These are phyloP conservation scores for Chamaedrilus cognettii DNA, from an alignment of 2,888 invertebrate species.

Conservation along the genomic window DNA sequence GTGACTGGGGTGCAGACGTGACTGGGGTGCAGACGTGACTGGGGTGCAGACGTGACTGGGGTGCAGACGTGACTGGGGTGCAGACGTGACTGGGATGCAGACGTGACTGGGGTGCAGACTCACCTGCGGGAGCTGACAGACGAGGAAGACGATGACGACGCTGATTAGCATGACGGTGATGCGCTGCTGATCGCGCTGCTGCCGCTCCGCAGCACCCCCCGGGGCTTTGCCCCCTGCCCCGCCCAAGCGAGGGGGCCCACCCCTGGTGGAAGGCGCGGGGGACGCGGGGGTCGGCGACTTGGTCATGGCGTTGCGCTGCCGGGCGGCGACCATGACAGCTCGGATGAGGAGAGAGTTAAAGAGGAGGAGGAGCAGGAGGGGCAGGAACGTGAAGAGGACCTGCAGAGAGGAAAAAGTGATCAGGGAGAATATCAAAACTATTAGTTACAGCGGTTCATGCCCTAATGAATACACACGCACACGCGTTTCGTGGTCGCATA, in stretches of 20 bases:
- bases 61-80: too few species aligned
- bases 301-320: slow-evolving; percentile 62
- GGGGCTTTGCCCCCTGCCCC: neutral
- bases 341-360: slow-evolving; percentile 75
- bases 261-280: neutral
- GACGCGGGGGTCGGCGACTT: slow-evolving; percentile 6
- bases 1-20: too few species aligned
- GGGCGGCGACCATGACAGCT: slow-evolving; percentile 58
- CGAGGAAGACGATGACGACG: slow-evolving; percentile 75
- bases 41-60: too few species aligned
- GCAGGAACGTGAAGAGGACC: slow-evolving; percentile 68
- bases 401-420: too few species aligned
- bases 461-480: too few species aligned
- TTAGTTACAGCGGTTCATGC: slow-evolving; percentile 3
- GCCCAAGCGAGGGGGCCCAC: neutral
- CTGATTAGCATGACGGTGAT: slow-evolving; percentile 77
- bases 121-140: slow-evolving; percentile 75
- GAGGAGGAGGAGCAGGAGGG: slow-evolving; percentile 69
- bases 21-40: too few species aligned
- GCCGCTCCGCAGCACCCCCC: slow-evolving; percentile 21
- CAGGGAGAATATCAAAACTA: slow-evolving; percentile 18
- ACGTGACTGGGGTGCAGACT: slow-evolving; percentile 62
- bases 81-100: too few species aligned
- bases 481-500: too few species aligned
- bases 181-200: slow-evolving; percentile 59